Evolutionary conservation across 2,113 vertebrate species (phyloP).

Genomic region (Rissa tridactyla): DNA sequence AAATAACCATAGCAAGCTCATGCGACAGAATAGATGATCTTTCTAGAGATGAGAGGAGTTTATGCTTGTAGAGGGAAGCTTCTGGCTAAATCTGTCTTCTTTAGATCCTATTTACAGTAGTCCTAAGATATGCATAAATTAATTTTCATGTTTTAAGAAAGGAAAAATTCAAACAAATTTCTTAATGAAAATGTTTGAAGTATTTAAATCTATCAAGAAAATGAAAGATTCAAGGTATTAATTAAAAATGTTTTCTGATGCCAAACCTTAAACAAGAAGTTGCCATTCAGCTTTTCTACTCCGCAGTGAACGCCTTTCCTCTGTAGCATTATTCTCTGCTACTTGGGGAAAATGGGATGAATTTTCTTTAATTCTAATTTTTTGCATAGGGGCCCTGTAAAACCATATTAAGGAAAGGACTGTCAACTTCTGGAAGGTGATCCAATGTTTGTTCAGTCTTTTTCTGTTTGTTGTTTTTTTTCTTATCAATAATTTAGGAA

Average conservation of each 20-base stretch:
- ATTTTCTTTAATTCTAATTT: not conserved
- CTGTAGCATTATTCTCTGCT: not conserved
- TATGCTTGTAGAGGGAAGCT: not conserved
- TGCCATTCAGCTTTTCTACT: not conserved
- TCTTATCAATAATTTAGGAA: slow-evolving; percentile 75
- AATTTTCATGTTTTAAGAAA: not conserved
- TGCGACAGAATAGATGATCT: not conserved
- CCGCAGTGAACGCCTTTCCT: not conserved
- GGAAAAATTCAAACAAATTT: not conserved
- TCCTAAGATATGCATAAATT: not conserved
- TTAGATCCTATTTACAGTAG: not conserved
- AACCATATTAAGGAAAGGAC: not conserved
- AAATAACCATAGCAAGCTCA: not conserved
- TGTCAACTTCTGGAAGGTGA: not conserved
- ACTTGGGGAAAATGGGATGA: not conserved
- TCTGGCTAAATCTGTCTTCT: not conserved
- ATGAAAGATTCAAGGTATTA: not conserved
- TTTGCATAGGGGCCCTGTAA: not conserved
- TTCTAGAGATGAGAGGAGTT: not conserved
- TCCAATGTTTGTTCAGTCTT: not conserved
- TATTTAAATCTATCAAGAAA: not conserved
- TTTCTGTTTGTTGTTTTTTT: not conserved
- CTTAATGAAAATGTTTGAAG: not conserved
- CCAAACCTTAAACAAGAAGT: not conserved
- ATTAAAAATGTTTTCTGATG: not conserved